Evolutionary conservation across 1,140 invertebrate species (phyloP).

Genomic region (Camponotus floridanus): DNA sequence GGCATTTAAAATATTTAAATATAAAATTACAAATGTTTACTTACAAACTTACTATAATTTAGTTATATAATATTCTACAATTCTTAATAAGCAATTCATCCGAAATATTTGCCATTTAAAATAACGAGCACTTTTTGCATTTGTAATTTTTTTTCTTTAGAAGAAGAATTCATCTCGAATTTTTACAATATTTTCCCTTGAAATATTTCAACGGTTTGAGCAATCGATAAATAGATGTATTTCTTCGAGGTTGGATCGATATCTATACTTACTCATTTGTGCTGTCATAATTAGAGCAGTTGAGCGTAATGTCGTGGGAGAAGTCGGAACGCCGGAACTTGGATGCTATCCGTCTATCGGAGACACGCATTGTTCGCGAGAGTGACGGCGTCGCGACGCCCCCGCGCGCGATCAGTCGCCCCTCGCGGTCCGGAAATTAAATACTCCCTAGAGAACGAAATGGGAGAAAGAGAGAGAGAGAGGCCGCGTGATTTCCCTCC

Average conservation of each 20-base stretch:
- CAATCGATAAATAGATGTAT: conserved; percentile 47
- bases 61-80: neutral
- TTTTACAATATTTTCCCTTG: conserved; percentile 16
- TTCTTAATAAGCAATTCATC: neutral
- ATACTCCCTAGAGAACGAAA: conserved; percentile 74
- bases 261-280: conserved; percentile 43
- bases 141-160: neutral
- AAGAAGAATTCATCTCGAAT: neutral
- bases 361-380: conserved; percentile 58
- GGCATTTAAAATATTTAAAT: conserved; percentile 5
- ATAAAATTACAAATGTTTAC: conserved; percentile 8
- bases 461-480: conserved; percentile 8
- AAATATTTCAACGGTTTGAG: neutral
- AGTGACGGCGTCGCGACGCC: conserved; percentile 66
- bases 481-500: neutral
- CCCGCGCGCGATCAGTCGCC: neutral
- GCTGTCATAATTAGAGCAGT: conserved; percentile 59
- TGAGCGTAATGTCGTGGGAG: conserved; percentile 43
- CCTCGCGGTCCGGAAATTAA: conserved; percentile 79
- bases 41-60: neutral
- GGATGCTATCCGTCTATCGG: conserved; percentile 65
- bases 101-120: neutral
- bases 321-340: conserved; percentile 37
- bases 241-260: conserved; percentile 34
- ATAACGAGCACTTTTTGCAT: neutral